These are phyloP conservation scores for Polyommatus icarus DNA, from an alignment of 2,888 invertebrate species.

Conservation along the genomic window DNA sequence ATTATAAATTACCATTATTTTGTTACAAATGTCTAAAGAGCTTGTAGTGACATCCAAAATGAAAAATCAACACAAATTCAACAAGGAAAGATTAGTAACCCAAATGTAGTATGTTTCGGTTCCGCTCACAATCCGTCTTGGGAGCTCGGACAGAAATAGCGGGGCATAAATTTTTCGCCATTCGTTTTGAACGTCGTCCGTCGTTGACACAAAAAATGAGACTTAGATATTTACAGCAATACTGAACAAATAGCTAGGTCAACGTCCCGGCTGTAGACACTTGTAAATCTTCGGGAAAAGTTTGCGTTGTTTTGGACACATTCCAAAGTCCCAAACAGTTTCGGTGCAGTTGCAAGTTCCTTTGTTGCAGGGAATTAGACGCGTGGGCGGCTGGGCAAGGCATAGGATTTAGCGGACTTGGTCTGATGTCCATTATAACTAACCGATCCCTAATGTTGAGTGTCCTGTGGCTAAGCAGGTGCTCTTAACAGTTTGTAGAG, in stretches of 20 bases:
- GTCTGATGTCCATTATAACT: not conserved
- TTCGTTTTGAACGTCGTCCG: not conserved
- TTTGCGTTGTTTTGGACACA: conserved; percentile 40
- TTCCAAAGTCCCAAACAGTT: conserved; percentile 36
- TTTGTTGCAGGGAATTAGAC: conserved; percentile 27
- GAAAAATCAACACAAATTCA: not conserved
- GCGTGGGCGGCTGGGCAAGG: conserved; percentile 18
- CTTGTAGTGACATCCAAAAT: not conserved
- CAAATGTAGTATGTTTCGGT: not conserved
- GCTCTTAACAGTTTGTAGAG: too few relatives aligned
- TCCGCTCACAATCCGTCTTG: not conserved
- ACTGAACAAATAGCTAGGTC: conserved; percentile 21
- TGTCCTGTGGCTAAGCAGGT: too few relatives aligned
- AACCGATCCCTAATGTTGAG: too few relatives aligned
- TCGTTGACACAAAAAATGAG: conserved; percentile 10
- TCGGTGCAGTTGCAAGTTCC: conserved; percentile 31
- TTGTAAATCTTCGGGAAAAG: conserved; percentile 40
- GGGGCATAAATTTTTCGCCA: conserved; percentile 13
- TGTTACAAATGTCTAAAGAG: not conserved
- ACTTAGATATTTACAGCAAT: conserved; percentile 19
- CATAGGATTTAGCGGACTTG: not conserved
- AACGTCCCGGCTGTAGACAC: conserved; percentile 19
- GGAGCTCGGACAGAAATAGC: conserved; percentile 10
- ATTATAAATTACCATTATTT: too few relatives aligned
- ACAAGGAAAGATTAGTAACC: not conserved